Base-by-base conservation (phyloP, 1,140 invertebrate species). In the Linepithema humile region DNA sequence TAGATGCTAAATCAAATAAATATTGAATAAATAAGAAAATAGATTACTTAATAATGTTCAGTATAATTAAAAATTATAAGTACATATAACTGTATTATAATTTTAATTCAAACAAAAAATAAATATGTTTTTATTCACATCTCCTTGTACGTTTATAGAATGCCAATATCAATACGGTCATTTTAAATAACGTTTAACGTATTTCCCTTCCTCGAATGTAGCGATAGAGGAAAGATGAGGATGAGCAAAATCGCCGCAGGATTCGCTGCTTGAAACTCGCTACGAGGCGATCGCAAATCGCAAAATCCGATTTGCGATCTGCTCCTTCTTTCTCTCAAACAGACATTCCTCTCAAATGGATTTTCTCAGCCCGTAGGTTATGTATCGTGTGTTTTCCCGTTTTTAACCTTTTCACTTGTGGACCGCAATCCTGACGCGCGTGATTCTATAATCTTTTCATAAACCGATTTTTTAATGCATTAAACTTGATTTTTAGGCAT, bases 251-350 rank as follows among this genome's bases (percentile, higher is more conserved):
- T 73, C 70, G 35, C 35, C 23, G 70, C 23, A 26, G 20, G 48
- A 73, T 57, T 57, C 23, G 20, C 29, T 20, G 69, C 20, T 55
- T 72, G 48, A 55, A 38, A 26, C 48, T 55, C 20, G 20, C 69
- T 73, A 9, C 35, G 35, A 73, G 55, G 23, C 15, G 3, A 73
- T 73, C 35, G 15, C 23, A 57, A 57, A 73, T 73, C 70, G 23
- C 35, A 57, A 57, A 57, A 57, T n/a, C 32, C 70, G 15, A 73
- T 40, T 57, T 73, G 23, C 23, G 50, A 53, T 15, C 35, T 40
- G 40, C 15, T 20, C 17, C 69, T 20, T 12, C 17, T 40, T 57
- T 38, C 50, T 40, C 3, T 57, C 50, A 57, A 57, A n/a, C 35
- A 57, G 32, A 73, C 35, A 3, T 38, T 73, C n/a, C 10, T 40